A percentile compares a stretch with the other conserved stretches of the same genome.
These are phyloP conservation scores for Dromiciops gliroides DNA, from an alignment of 2,113 vertebrate genomes.

Conservation along the genomic window DNA sequence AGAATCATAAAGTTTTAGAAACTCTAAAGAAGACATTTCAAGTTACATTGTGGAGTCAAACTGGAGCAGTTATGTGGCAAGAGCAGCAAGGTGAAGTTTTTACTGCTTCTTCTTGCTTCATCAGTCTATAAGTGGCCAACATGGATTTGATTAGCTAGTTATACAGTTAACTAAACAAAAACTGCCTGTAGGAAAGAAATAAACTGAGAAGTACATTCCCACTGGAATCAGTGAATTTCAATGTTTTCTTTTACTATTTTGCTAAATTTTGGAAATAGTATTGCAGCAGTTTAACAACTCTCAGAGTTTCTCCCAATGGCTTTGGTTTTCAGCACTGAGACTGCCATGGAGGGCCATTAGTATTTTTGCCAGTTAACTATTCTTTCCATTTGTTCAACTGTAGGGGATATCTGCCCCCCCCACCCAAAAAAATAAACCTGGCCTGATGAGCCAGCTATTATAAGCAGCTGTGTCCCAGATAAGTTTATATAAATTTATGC, in stretches of 20 bases:
- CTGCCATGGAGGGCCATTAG: constrained; percentile 43
- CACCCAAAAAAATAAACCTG: constrained; percentile 54
- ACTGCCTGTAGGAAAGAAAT: constrained; percentile 22
- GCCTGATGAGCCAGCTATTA: constrained; percentile 18
- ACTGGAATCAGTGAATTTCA: not conserved
- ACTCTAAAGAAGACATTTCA: not conserved
- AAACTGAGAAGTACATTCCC: not conserved
- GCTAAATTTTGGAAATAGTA: constrained; percentile 2
- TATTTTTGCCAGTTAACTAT: constrained; percentile 58
- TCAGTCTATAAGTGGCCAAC: not conserved
- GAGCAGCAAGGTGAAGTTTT: not conserved
- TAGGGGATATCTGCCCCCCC: constrained; percentile 1
- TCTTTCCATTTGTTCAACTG: constrained; percentile 70
- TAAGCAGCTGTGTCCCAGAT: constrained; percentile 62
- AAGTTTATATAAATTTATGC: constrained; percentile 2
- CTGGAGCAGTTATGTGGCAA: not conserved
- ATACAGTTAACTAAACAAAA: not conserved
- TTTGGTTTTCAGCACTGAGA: constrained; percentile 17
- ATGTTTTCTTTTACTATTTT: accelerated
- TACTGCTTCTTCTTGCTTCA: not conserved
- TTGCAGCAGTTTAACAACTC: not conserved
- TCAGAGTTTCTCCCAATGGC: not conserved
- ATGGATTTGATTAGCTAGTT: not conserved
- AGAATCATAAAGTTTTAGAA: not conserved
- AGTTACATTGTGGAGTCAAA: not conserved